A percentile compares a stretch with the other conserved stretches of the same genome.
Evolutionary conservation across 1,140 invertebrate genomes (phyloP).

Genomic region (Drosophila tani): DNA sequence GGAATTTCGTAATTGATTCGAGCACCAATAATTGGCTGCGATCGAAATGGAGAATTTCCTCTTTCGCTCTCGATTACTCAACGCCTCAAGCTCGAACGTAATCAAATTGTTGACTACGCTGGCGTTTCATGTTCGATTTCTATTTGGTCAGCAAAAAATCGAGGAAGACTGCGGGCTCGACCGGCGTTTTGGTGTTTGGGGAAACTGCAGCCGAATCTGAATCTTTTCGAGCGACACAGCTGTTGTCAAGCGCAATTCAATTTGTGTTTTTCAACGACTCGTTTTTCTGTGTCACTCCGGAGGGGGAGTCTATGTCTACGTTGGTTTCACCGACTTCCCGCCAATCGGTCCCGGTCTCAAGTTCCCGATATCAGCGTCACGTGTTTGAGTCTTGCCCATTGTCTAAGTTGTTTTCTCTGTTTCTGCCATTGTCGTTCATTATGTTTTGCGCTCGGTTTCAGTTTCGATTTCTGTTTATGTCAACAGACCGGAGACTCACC

Average conservation of each 20-base stretch:
- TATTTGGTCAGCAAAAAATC: slow-evolving; percentile 58
- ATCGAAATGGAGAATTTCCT: slow-evolving; percentile 34
- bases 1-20: background rate
- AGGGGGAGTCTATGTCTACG: slow-evolving; percentile 12
- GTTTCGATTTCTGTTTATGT: slow-evolving; percentile 71
- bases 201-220: slow-evolving; percentile 1
- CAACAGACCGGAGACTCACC: slow-evolving; percentile 27
- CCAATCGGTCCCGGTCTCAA: slow-evolving; percentile 1
- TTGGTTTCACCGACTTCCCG: background rate
- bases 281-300: slow-evolving; percentile 70
- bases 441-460: slow-evolving; percentile 43
- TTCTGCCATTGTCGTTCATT: slow-evolving; percentile 35
- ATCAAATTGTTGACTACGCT: slow-evolving; percentile 28
- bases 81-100: slow-evolving; percentile 3
- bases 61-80: slow-evolving; percentile 24
- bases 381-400: slow-evolving; percentile 57
- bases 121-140: slow-evolving; percentile 35
- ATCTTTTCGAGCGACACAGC: slow-evolving; percentile 5
- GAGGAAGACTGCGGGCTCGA: background rate
- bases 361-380: slow-evolving; percentile 52
- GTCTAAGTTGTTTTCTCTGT: slow-evolving; percentile 46
- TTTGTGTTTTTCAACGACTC: slow-evolving; percentile 42
- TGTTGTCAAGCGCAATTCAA: slow-evolving; percentile 66
- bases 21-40: slow-evolving; percentile 12
- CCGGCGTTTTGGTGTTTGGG: background rate